Conservation (phyloP, 2,888 invertebrate genomes). For the Oscheius sp. region DNA sequence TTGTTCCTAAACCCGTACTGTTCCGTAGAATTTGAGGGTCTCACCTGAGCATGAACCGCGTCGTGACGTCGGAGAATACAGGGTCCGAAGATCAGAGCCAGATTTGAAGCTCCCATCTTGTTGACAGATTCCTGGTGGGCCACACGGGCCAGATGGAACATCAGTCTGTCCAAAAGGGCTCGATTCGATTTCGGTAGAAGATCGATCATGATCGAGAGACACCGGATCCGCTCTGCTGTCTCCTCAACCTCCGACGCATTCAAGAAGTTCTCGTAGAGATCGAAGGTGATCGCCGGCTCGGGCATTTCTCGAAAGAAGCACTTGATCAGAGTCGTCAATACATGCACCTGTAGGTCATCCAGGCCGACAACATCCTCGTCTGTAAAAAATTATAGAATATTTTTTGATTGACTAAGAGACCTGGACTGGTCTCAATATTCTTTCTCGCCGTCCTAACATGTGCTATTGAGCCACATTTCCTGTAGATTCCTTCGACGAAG, state of each 20-base stretch:
- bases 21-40: background rate
- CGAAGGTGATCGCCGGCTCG: constrained; percentile 90
- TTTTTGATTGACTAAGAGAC: constrained; percentile 71
- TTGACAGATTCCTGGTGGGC: constrained; percentile 82
- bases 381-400: constrained; percentile 55
- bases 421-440: constrained; percentile 73
- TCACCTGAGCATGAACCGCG: constrained; percentile 79
- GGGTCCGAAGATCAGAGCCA: constrained; percentile 94
- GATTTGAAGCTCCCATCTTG: constrained; percentile 89
- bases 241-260: constrained; percentile 88
- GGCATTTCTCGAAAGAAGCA: constrained; percentile 90
- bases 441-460: constrained; percentile 75
- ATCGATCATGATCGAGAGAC: constrained; percentile 87
- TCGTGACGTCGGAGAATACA: constrained; percentile 90
- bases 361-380: constrained; percentile 82
- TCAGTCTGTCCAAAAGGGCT: constrained; percentile 85
- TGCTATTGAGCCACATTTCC: constrained; percentile 81
- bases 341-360: constrained; percentile 87
- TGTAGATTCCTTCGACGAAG: constrained; percentile 91
- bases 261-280: constrained; percentile 92
- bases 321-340: constrained; percentile 88
- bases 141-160: constrained; percentile 87
- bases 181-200: constrained; percentile 90
- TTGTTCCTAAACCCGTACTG: constrained; percentile 77
- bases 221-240: constrained; percentile 84